These are phyloP conservation scores for Zaprionus capensis DNA, from an alignment of 1,140 invertebrate species.

Conservation along the genomic window DNA sequence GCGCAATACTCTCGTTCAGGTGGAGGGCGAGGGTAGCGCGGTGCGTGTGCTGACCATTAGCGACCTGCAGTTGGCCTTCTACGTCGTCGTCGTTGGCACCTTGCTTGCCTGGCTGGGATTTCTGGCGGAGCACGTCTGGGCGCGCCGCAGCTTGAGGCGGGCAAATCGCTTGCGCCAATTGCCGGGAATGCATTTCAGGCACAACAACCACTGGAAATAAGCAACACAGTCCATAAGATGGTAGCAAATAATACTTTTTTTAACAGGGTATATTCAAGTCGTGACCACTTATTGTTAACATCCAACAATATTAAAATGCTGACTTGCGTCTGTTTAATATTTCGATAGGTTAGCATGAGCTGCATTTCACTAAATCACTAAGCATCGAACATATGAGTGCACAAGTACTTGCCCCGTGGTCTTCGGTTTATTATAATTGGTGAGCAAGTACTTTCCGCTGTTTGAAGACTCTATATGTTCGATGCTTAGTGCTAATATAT, in stretches of 20 bases:
- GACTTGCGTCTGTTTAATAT: too few species aligned
- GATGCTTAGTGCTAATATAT: too few species aligned
- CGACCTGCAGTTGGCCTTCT: slow-evolving; percentile 78
- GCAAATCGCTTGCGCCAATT: not conserved
- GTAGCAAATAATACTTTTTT: not conserved
- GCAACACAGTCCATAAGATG: too few species aligned
- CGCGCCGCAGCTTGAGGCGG: not conserved
- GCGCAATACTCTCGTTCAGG: slow-evolving; percentile 24
- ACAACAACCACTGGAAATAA: not conserved
- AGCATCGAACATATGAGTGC: too few species aligned
- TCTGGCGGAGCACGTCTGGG: slow-evolving; percentile 47
- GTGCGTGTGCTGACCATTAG: slow-evolving; percentile 65
- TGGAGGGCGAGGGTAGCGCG: slow-evolving; percentile 30
- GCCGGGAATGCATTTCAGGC: not conserved
- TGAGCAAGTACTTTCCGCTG: too few species aligned
- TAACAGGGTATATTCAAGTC: not conserved
- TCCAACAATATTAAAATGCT: not conserved
- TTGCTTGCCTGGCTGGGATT: slow-evolving; percentile 48
- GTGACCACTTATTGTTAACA: not conserved
- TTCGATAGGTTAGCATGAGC: too few species aligned
- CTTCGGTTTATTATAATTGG: too few species aligned
- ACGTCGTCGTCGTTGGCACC: slow-evolving; percentile 70
- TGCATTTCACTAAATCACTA: too few species aligned
- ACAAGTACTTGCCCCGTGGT: too few species aligned
- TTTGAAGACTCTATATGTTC: too few species aligned